Evolutionary conservation across 1,140 invertebrate species (phyloP).

Genomic region (Melipona quadrifasciata): DNA sequence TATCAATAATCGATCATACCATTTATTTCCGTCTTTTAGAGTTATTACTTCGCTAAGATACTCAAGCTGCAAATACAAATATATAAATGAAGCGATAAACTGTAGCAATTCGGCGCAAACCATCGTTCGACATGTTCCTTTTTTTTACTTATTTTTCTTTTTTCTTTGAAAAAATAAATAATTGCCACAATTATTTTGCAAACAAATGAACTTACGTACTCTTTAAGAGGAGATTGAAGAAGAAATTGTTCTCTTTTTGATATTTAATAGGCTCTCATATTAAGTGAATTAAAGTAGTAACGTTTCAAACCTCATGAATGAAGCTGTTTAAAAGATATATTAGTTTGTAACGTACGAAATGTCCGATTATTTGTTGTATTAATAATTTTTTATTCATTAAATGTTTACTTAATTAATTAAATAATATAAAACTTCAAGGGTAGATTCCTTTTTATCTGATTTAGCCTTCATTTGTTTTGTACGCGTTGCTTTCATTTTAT

Average conservation of each 20-base stretch:
- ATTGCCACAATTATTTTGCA: neutral
- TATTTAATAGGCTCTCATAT: neutral
- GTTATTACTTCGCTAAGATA: neutral
- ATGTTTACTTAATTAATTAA: no score
- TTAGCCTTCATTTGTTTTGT: no score
- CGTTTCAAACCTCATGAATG: neutral
- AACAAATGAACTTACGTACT: neutral
- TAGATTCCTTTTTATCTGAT: no score
- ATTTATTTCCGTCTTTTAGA: neutral
- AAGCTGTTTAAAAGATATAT: neutral
- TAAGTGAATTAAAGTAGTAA: neutral
- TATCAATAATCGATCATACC: neutral
- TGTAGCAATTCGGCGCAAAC: slow-evolving; percentile 11
- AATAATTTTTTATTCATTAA: no score
- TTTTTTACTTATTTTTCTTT: neutral
- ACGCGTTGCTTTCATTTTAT: no score
- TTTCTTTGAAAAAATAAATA: neutral
- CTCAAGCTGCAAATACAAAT: slow-evolving; percentile 5
- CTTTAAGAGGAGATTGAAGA: neutral
- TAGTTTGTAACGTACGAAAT: no score
- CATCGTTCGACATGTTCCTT: neutral
- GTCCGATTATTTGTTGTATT: no score
- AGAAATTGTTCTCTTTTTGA: neutral
- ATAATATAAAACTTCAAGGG: no score
- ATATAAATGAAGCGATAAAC: neutral